These are phyloP conservation scores for Eira barbara DNA, from an alignment of 2,113 vertebrate species.

Conservation along the genomic window DNA sequence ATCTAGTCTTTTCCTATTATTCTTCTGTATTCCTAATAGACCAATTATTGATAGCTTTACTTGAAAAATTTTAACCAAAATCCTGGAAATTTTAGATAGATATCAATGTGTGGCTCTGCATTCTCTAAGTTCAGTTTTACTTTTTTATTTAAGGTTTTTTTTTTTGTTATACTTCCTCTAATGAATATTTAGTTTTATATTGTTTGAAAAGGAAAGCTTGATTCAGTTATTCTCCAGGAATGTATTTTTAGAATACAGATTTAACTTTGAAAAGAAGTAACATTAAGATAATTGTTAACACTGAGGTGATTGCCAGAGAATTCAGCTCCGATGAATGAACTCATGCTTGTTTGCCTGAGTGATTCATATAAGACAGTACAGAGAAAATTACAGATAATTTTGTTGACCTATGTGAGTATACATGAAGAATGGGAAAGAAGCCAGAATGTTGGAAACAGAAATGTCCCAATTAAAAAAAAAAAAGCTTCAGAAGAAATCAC, in stretches of 20 bases:
- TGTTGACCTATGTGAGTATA: neutral
- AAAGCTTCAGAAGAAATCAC: neutral
- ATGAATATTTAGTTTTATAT: neutral
- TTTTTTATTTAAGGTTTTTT: neutral
- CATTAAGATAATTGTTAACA: neutral
- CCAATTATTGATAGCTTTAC: neutral
- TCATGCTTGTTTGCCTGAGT: neutral
- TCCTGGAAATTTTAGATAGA: neutral
- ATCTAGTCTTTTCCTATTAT: neutral
- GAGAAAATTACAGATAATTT: neutral
- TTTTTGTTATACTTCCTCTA: neutral
- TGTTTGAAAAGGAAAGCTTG: neutral
- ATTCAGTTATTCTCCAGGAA: neutral
- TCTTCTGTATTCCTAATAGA: neutral
- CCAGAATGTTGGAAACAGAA: neutral
- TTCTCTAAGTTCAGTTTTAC: neutral
- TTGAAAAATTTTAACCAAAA: neutral
- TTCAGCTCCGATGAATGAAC: neutral
- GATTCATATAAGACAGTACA: neutral
- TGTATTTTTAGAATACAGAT: neutral
- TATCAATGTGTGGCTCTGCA: neutral
- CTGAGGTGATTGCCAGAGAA: neutral
- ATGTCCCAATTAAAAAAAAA: neutral
- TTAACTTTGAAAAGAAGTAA: constrained; percentile 28
- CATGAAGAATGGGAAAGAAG: neutral